These are phyloP conservation scores for Grus americana DNA, from an alignment of 2,113 vertebrate genomes.

Conservation along the genomic window DNA sequence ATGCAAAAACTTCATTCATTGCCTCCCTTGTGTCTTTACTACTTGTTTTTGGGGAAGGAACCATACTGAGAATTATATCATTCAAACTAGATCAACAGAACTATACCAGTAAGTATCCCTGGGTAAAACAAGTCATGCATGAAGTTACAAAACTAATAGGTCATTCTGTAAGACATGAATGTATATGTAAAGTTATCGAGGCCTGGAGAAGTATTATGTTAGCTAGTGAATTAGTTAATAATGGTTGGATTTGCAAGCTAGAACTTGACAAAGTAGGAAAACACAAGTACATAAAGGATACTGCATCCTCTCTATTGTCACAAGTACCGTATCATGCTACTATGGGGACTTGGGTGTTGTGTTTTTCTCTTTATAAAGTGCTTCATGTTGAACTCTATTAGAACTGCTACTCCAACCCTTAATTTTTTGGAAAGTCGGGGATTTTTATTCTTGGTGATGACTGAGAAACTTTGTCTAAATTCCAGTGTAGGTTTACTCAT, in stretches of 20 bases:
- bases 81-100: not conserved
- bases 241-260: not conserved
- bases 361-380: not conserved
- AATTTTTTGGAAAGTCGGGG: not conserved
- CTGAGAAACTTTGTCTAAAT: not conserved
- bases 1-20: not conserved
- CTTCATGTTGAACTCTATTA: not conserved
- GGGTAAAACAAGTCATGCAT: not conserved
- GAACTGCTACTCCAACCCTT: not conserved
- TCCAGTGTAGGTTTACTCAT: not conserved
- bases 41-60: not conserved
- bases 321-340: accelerated
- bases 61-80: not conserved
- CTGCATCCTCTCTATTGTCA: not conserved
- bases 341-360: not conserved
- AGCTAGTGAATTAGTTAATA: not conserved
- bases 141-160: not conserved
- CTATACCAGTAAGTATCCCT: not conserved
- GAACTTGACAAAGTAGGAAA: not conserved
- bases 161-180: not conserved
- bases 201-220: not conserved
- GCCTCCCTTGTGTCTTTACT: not conserved
- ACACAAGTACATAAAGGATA: not conserved
- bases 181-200: accelerated
- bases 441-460: not conserved